Conservation (phyloP, 2,113 vertebrate species). For the Hystrix cristata region DNA sequence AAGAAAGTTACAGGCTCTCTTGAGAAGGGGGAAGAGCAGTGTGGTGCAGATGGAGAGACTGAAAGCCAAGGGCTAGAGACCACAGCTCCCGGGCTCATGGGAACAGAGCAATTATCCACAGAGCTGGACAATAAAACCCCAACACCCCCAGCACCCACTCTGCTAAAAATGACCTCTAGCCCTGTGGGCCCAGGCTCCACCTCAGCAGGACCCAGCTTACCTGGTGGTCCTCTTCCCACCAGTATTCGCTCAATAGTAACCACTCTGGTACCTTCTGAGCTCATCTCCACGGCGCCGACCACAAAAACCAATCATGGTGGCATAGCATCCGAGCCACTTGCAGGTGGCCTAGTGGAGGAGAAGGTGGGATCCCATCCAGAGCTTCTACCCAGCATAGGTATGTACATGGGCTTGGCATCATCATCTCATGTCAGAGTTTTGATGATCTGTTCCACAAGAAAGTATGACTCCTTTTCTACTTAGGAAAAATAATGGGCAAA, state of each 20-base stretch:
- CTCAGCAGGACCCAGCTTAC: slow-evolving; percentile 77
- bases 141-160: slow-evolving; percentile 77
- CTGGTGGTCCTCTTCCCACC: slow-evolving; percentile 80
- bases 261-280: slow-evolving; percentile 82
- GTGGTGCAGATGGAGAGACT: slow-evolving; percentile 87
- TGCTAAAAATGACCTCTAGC: slow-evolving; percentile 85
- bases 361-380: slow-evolving; percentile 84
- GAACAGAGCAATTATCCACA: slow-evolving; percentile 85
- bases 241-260: slow-evolving; percentile 64
- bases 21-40: slow-evolving; percentile 90
- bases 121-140: slow-evolving; percentile 86
- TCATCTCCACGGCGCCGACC: slow-evolving; percentile 71
- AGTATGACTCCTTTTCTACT: slow-evolving; percentile 68
- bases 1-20: slow-evolving; percentile 89
- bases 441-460: slow-evolving; percentile 65
- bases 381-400: slow-evolving; percentile 87
- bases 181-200: slow-evolving; percentile 86
- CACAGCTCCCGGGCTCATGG: slow-evolving; percentile 78
- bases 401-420: slow-evolving; percentile 74
- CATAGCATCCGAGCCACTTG: slow-evolving; percentile 78
- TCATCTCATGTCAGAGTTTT: slow-evolving; percentile 46
- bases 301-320: slow-evolving; percentile 81
- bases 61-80: slow-evolving; percentile 86
- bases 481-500: slow-evolving; percentile 66
- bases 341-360: slow-evolving; percentile 81